Evolutionary conservation across 2,888 invertebrate species (phyloP).

Genomic region (Euplexia lucipara): DNA sequence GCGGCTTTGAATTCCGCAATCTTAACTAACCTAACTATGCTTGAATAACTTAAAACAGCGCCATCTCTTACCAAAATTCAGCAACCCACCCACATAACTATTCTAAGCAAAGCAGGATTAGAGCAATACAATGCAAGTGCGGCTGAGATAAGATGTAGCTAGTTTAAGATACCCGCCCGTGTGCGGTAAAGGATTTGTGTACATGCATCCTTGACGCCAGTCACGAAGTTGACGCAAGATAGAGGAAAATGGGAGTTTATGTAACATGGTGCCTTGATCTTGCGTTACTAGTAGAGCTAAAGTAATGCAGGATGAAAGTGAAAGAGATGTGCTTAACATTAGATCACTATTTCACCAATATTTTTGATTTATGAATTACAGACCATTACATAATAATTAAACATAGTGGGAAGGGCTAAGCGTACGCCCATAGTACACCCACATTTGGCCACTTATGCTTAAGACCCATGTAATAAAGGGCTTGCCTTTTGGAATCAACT

Average conservation of each 20-base stretch:
- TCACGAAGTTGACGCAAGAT: slow-evolving; percentile 31
- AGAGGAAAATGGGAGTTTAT: slow-evolving; percentile 19
- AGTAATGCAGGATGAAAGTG: no score
- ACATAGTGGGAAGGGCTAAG: no score
- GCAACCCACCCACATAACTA: slow-evolving; percentile 33
- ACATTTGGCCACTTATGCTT: no score
- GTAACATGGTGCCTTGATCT: not conserved
- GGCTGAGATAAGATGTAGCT: slow-evolving; percentile 61
- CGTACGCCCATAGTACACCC: no score
- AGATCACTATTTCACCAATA: no score
- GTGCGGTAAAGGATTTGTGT: slow-evolving; percentile 67
- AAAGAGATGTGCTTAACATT: no score
- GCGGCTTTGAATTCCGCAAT: slow-evolving; percentile 4
- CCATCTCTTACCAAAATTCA: slow-evolving; percentile 33
- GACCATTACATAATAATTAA: no score
- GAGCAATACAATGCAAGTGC: slow-evolving; percentile 52
- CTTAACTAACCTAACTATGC: not conserved
- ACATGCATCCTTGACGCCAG: slow-evolving; percentile 53
- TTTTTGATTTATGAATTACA: no score
- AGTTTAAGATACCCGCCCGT: slow-evolving; percentile 66
- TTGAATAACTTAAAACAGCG: slow-evolving; percentile 22
- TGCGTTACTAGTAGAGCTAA: not conserved
- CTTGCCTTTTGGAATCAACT: no score
- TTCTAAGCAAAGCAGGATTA: slow-evolving; percentile 48
- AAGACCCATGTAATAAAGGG: no score